Evolutionary conservation across 2,888 invertebrate species (phyloP).

Genomic region (Himalopsyche tibetana): DNA sequence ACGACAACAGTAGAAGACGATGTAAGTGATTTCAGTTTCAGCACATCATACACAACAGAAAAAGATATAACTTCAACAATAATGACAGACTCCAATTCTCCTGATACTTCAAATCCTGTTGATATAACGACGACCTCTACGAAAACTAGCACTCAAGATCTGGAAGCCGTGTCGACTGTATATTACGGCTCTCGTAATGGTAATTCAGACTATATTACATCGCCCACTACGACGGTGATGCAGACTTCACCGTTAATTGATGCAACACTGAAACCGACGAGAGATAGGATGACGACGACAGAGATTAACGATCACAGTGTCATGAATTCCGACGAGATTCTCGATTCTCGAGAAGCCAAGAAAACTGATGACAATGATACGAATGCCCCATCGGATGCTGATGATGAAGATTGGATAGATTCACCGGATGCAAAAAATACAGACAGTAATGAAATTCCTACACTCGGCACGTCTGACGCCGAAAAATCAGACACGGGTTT

Average conservation of each 20-base stretch:
- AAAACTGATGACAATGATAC: conserved; percentile 55
- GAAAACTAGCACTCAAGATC: conserved; percentile 52
- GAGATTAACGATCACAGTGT: neutral
- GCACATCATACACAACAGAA: conserved; percentile 65
- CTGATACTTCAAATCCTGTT: conserved; percentile 28
- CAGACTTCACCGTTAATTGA: conserved; percentile 8
- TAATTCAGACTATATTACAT: conserved; percentile 52
- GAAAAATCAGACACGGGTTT: conserved; percentile 59
- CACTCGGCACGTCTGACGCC: conserved; percentile 44
- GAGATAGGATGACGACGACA: neutral
- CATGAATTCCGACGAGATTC: conserved; percentile 55
- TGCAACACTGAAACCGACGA: neutral
- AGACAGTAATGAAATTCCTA: conserved; percentile 61
- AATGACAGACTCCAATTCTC: conserved; percentile 63
- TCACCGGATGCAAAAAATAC: conserved; percentile 58
- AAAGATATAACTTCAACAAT: conserved; percentile 66
- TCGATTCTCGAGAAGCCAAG: conserved; percentile 59
- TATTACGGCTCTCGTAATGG: conserved; percentile 55
- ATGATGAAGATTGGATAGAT: conserved; percentile 58
- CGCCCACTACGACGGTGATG: conserved; percentile 37
- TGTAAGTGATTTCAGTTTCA: conserved; percentile 58
- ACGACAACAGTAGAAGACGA: conserved; percentile 62
- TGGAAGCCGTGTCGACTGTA: conserved; percentile 58
- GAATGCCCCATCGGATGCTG: conserved; percentile 15
- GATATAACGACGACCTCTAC: conserved; percentile 49